Base-by-base conservation (phyloP, 1,140 invertebrate species). In the Calliopsis andreniformis region DNA sequence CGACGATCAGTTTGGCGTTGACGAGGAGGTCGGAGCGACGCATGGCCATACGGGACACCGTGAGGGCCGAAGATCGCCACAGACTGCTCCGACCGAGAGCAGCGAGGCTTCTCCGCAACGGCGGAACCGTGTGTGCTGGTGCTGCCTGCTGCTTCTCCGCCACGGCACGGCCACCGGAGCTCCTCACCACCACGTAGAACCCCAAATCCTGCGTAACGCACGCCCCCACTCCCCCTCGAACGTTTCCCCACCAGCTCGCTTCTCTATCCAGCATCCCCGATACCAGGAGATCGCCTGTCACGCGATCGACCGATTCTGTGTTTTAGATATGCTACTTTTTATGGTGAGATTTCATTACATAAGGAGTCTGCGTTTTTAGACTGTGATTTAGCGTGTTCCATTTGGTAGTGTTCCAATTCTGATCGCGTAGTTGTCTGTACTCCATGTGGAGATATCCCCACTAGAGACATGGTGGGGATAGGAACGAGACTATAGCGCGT, bases 31-130 rank as follows among this genome's bases (percentile, higher is more conserved):
- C 63, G 73, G 76, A 59, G 62, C 71, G 81, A 86, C 79, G 85
- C 84, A 86, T 86, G 84, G 81, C 84, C 85, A 84, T 76, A 82
- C 81, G 78, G 58, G 49, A 78, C 59, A 85, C 82, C 69, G 83
- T 72, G 79, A 64, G 68, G 70, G 35, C 68, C 76, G 80, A 79
- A 70, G 80, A 82, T 78, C 76, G 81, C 66, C 63, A 75, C 45
- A 62, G 80, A 83, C 80, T 73, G 79, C 73, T 68, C 66, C 18
- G 67, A 47, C 79, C 56, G 79, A 75, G 66, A 75, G 55, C 72
- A 66, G 72, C 42, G 66, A 64, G 43, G 73, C 73, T 67, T 71
- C 73, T 80, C 73, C 79, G 79, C 56, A 51, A 42, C 63, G 67
- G 53, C 61, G 67, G 67, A 76, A 67, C 80, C 79, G 78, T 81